These are phyloP conservation scores for Xestoiulus laeticollis DNA, from an alignment of 2,888 invertebrate species.

Conservation along the genomic window DNA sequence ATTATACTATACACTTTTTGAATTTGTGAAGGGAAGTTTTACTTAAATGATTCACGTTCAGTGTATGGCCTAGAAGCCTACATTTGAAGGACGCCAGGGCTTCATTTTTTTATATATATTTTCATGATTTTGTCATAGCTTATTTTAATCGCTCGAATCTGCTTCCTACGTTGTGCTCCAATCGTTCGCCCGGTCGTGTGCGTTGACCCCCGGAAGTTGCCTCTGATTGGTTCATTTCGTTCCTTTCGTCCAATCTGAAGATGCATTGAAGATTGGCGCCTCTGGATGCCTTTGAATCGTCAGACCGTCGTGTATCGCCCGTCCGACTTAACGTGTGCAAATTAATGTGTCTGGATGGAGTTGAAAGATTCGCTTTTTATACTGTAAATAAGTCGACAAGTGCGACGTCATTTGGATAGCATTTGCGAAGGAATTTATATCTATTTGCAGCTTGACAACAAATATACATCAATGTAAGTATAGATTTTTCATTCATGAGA, in stretches of 20 bases:
- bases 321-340: background rate
- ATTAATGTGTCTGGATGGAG: background rate
- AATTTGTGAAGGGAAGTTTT: background rate
- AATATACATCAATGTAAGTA: background rate
- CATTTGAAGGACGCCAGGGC: background rate
- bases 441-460: background rate
- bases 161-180: background rate
- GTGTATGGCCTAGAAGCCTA: slow-evolving; percentile 17
- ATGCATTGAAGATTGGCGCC: slow-evolving; percentile 20
- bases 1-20: no score
- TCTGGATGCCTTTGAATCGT: slow-evolving; percentile 7
- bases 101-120: background rate
- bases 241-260: background rate
- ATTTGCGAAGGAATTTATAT: background rate
- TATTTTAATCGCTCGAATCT: background rate
- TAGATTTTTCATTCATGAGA: background rate
- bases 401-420: background rate
- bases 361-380: background rate
- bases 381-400: background rate
- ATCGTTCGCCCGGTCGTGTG: background rate
- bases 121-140: background rate
- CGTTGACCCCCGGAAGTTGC: slow-evolving; percentile 12
- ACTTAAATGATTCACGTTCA: background rate
- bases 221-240: background rate
- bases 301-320: background rate